Conservation (phyloP, 2,113 vertebrate genomes). For the Bostrychus sinensis region DNA sequence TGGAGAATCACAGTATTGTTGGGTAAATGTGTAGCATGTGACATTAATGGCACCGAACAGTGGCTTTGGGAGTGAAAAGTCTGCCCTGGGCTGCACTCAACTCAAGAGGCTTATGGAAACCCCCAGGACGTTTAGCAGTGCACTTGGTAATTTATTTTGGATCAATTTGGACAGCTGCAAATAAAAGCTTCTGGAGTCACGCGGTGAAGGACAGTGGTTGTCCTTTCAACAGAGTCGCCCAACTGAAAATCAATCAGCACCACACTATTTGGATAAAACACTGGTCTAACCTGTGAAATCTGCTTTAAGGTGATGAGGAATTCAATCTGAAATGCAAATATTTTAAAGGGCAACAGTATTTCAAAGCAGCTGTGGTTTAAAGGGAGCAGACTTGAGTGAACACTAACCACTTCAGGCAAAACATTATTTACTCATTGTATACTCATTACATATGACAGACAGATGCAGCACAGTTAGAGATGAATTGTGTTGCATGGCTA, state of each 20-base stretch:
- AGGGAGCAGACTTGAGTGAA: no score
- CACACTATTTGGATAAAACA: conserved; percentile 26
- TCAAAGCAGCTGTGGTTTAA: not conserved
- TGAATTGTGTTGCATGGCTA: conserved; percentile 30
- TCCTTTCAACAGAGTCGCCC: conserved; percentile 26
- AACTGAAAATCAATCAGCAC: conserved; percentile 34
- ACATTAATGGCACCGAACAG: conserved; percentile 16
- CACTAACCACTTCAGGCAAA: not conserved
- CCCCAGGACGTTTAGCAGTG: conserved; percentile 30
- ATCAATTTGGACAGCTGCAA: conserved; percentile 61
- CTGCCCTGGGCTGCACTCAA: conserved; percentile 16
- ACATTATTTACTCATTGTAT: not conserved
- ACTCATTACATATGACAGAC: conserved; percentile 17
- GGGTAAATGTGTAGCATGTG: not conserved
- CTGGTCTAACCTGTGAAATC: conserved; percentile 44
- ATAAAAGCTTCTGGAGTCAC: conserved; percentile 54
- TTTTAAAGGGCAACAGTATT: no score
- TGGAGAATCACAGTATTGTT: not conserved
- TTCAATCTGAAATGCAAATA: conserved; percentile 24
- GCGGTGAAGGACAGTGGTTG: conserved; percentile 31
- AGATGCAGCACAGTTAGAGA: conserved; percentile 15
- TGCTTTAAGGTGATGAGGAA: conserved; percentile 12
- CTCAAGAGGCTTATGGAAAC: conserved; percentile 34
- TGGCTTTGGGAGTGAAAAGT: conserved; percentile 3
- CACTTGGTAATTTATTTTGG: conserved; percentile 58